Evolutionary conservation across 2,888 invertebrate genomes (phyloP), one percentile per base, ranked within the genome.

Genomic region (Lamellibrachia columna): DNA sequence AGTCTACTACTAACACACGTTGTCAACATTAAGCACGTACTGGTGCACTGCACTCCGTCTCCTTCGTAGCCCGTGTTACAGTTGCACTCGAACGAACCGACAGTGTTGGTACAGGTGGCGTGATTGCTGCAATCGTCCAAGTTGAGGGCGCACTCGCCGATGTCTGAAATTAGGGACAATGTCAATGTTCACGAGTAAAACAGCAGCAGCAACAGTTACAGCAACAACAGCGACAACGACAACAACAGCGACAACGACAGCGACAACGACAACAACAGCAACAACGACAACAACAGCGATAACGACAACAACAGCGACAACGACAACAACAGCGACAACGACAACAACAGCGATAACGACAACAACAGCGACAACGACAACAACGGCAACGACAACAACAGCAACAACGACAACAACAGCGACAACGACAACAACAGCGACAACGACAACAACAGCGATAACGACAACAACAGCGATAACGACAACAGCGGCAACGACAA

Each of bases 1-100:
- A 28, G 28, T 28, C 28, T 28, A 28, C 28, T 28, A 40, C 40
- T 4, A 75, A 1, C 6, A 75, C 22, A 75, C 75, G 4, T 11
- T 75, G n/a, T 22, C 75, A n/a, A 75, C 22, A 75, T 15, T 22
- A 11, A 53, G 40, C n/a, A 92, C 92, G 7, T 75, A 92, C 92
- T 75, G 75, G n/a, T 90, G 52, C 92, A 92, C 8, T 9, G 75
- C 92, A 40, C 22, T 53, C 92, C 92, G 55, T 91, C 92, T 92
- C 92, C 91, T 1, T 40, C 7, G 22, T 91, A 92, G 92, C 92
- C 92, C 0, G 92, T 4, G 28, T 92, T 92, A 53, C 92, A 92
- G 22, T 3, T 53, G 75, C 92, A 92, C 7, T 58, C 52, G 60
- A 52, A 91, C 6, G 92, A 91, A 55, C 92, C 92, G 3, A 15